phyloP scores from a whole-genome alignment of 1,140 invertebrate species.

The Telenomus remus region DNA sequence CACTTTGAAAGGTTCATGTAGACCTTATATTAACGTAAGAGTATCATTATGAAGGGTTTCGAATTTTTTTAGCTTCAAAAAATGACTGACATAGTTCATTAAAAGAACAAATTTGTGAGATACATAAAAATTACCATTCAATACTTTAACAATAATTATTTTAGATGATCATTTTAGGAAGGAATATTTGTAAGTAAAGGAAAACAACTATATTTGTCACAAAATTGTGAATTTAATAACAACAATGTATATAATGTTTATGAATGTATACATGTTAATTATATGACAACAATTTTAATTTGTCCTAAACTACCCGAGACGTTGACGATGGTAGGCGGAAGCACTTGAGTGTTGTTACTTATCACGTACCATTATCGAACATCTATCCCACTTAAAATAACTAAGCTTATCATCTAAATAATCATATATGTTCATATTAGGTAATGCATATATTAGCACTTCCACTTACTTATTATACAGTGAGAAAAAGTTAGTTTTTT shows the following conservation, averaged over 20 bases:
- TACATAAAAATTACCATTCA: too few species aligned
- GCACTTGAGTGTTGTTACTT: constrained; percentile 2
- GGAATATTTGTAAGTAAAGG: not conserved
- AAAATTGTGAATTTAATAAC: constrained; percentile 57
- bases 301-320: constrained; percentile 47
- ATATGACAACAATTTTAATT: constrained; percentile 55
- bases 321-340: constrained; percentile 35
- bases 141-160: too few species aligned
- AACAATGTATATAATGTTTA: constrained; percentile 48
- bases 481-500: constrained; percentile 46
- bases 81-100: too few species aligned
- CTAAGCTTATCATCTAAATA: constrained; percentile 48
- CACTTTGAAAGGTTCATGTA: not conserved
- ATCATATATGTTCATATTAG: constrained; percentile 9
- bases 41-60: too few species aligned
- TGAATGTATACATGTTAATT: constrained; percentile 53
- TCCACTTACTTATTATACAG: constrained; percentile 49
- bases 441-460: constrained; percentile 55
- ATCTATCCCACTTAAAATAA: constrained; percentile 43
- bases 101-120: too few species aligned
- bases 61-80: too few species aligned
- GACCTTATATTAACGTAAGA: not conserved
- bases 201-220: constrained; percentile 25
- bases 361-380: constrained; percentile 19
- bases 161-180: not conserved